phyloP scores from a whole-genome alignment of 2,888 invertebrate genomes.

The Ischnus inquisitorius region DNA sequence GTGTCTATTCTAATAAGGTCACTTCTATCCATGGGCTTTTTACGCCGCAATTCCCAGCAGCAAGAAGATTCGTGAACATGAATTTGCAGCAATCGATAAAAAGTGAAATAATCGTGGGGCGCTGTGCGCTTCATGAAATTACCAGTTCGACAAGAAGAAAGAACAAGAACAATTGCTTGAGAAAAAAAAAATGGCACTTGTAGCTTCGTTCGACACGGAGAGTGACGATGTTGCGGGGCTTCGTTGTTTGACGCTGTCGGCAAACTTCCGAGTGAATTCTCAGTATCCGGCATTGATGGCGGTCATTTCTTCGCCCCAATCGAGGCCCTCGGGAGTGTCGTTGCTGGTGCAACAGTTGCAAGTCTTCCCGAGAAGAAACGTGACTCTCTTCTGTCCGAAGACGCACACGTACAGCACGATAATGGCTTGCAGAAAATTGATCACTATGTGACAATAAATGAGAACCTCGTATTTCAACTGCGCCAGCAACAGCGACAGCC shows the following conservation, averaged over 20 bases:
- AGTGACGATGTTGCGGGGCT: background rate
- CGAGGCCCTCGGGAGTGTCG: conserved; percentile 89
- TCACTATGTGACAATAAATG: conserved; percentile 91
- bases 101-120: background rate
- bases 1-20: conserved; percentile 54
- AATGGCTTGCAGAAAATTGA: conserved; percentile 92
- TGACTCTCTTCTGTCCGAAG: conserved; percentile 92
- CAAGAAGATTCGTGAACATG: conserved; percentile 7
- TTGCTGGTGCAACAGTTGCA: conserved; percentile 88
- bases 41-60: conserved; percentile 4
- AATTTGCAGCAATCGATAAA: background rate
- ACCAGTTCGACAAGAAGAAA: conserved; percentile 3
- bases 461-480: conserved; percentile 91
- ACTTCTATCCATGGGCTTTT: conserved; percentile 37
- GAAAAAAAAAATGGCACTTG: conserved; percentile 59
- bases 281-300: conserved; percentile 92
- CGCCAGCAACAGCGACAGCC: conserved; percentile 92
- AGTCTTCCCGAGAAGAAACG: conserved; percentile 91
- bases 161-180: background rate
- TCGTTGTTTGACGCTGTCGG: background rate
- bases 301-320: conserved; percentile 96
- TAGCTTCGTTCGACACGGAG: background rate
- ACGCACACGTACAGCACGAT: conserved; percentile 92
- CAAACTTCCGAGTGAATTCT: conserved; percentile 38
- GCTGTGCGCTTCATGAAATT: background rate